Evolutionary conservation across 2,888 invertebrate genomes (phyloP).

Genomic region (Argynnis bischoffii): DNA sequence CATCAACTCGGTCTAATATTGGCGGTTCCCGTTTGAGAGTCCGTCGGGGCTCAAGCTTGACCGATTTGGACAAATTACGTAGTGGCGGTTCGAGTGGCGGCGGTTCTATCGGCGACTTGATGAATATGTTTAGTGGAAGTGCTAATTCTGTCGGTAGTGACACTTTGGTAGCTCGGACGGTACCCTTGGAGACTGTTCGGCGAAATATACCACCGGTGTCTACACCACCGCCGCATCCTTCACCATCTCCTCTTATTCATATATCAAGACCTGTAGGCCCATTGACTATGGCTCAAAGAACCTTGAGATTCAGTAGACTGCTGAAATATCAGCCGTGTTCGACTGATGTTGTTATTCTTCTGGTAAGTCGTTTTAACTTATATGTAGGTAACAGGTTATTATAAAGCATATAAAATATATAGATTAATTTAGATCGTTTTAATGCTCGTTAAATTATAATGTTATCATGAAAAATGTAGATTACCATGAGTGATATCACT

Average conservation of each 20-base stretch:
- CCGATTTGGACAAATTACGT: constrained; percentile 86
- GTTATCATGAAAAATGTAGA: constrained; percentile 8
- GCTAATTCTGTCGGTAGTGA: constrained; percentile 88
- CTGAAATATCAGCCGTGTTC: constrained; percentile 85
- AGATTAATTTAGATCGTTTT: neutral
- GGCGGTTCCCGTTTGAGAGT: constrained; percentile 81
- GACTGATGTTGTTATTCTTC: constrained; percentile 69
- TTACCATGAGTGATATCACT: constrained; percentile 3
- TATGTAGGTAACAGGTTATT: neutral
- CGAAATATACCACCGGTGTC: constrained; percentile 72
- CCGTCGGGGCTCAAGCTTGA: constrained; percentile 87
- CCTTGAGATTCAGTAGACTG: constrained; percentile 85
- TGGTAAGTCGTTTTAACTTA: constrained; percentile 58
- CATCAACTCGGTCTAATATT: constrained; percentile 65
- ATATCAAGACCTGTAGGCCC: constrained; percentile 77
- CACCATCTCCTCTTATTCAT: constrained; percentile 71
- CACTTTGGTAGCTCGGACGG: constrained; percentile 86
- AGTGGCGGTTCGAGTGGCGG: constrained; percentile 72
- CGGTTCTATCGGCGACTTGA: constrained; percentile 89
- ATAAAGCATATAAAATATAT: too few relatives aligned
- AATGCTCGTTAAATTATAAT: constrained; percentile 12
- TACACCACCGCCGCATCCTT: constrained; percentile 68
- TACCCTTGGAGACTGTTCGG: constrained; percentile 87
- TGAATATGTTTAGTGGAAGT: constrained; percentile 89
- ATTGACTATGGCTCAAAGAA: constrained; percentile 86